Evolutionary conservation across 2,113 vertebrate species (phyloP).

Genomic region (Hippocampus comes): DNA sequence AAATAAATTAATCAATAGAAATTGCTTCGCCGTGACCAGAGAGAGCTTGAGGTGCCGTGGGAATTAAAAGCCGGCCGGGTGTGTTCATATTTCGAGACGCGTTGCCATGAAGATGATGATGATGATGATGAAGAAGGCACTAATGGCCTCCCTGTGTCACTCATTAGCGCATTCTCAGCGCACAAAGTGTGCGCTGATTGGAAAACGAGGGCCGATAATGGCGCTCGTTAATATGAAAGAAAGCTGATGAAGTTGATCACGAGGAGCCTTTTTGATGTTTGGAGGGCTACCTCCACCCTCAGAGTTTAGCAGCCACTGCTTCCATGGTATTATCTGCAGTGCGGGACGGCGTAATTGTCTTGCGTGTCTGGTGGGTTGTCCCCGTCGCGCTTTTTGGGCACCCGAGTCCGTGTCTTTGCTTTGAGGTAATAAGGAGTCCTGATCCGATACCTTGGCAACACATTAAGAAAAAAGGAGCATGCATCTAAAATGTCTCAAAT

Average conservation of each 20-base stretch:
- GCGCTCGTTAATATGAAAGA: constrained; percentile 62
- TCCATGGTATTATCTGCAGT: no score
- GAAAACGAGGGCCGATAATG: constrained; percentile 68
- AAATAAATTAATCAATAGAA: neutral
- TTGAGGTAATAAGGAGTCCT: no score
- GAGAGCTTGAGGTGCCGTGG: neutral
- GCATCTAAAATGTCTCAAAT: no score
- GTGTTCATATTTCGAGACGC: constrained; percentile 49
- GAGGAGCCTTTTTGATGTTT: constrained; percentile 25
- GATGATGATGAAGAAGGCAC: constrained; percentile 38
- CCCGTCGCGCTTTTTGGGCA: no score
- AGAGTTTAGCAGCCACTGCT: neutral
- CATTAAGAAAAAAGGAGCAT: no score
- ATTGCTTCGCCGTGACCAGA: neutral
- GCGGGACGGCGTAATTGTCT: no score
- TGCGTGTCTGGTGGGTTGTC: no score
- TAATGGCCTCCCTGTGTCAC: constrained; percentile 58
- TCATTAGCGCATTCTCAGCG: constrained; percentile 58
- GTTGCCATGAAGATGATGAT: constrained; percentile 31
- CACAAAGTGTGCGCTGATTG: constrained; percentile 70
- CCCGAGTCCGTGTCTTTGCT: no score
- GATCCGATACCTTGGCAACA: no score
- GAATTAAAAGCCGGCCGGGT: constrained; percentile 29
- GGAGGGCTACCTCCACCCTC: neutral
- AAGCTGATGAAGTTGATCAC: constrained; percentile 62